Evolutionary conservation across 2,797 vertebrate genomes (phyloP).

Genomic region (Tadarida brasiliensis): DNA sequence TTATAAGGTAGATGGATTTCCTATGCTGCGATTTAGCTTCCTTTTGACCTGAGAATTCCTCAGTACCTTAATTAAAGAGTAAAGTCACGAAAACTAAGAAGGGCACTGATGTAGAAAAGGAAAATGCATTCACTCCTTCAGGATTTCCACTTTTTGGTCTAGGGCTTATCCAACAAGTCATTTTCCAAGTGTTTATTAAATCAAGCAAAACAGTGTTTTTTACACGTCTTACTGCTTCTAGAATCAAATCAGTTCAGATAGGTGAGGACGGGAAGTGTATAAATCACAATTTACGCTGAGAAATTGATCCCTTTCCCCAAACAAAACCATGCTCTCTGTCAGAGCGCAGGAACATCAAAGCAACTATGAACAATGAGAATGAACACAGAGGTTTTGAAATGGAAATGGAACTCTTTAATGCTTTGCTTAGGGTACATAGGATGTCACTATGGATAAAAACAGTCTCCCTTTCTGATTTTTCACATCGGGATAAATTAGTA

Average conservation of each 20-base stretch:
- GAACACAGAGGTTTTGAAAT: conserved; percentile 63
- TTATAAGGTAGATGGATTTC: conserved; percentile 31
- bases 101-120: neutral
- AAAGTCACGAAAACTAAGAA: neutral
- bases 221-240: conserved; percentile 69
- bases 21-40: neutral
- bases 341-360: conserved; percentile 70
- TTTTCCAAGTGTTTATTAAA: conserved; percentile 80
- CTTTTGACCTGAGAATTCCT: conserved; percentile 55
- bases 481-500: neutral
- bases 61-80: conserved; percentile 65
- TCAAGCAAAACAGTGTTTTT: conserved; percentile 74
- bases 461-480: conserved; percentile 32
- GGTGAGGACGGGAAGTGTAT: conserved; percentile 75
- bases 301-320: conserved; percentile 80
- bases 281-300: conserved; percentile 82
- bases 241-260: conserved; percentile 80
- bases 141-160: conserved; percentile 15
- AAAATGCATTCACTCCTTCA: conserved; percentile 45
- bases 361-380: conserved; percentile 66
- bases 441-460: neutral
- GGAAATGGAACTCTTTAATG: conserved; percentile 67
- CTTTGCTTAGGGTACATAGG: conserved; percentile 36
- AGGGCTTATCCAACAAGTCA: conserved; percentile 62
- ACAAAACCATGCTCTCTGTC: conserved; percentile 67